A percentile compares a stretch with the other conserved stretches of the same genome.
Conservation (phyloP, 2,888 invertebrate genomes). For the Volucella inflata region DNA sequence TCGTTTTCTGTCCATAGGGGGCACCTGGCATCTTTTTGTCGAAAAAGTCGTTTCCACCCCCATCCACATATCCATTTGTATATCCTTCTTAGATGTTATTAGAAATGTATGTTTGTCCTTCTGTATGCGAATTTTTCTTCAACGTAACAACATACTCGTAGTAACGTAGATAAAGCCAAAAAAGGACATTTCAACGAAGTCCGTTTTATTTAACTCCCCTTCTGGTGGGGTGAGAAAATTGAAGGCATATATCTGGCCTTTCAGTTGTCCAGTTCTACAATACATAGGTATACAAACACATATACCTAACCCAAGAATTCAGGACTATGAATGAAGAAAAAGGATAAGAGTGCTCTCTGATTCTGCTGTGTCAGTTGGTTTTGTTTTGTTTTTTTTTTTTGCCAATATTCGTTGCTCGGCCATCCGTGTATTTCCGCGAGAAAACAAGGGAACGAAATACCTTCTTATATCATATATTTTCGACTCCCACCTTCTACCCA, state of each 20-base stretch:
- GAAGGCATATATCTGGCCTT: slow-evolving; percentile 44
- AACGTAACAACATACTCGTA: background rate
- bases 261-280: slow-evolving; percentile 34
- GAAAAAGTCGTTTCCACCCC: slow-evolving; percentile 12
- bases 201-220: slow-evolving; percentile 31
- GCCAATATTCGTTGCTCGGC: slow-evolving; percentile 51
- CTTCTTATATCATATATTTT: slow-evolving; percentile 65
- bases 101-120: slow-evolving; percentile 48
- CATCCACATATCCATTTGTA: slow-evolving; percentile 20
- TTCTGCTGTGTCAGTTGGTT: slow-evolving; percentile 28
- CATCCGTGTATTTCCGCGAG: slow-evolving; percentile 65
- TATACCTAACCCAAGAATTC: slow-evolving; percentile 24
- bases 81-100: slow-evolving; percentile 52
- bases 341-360: slow-evolving; percentile 40
- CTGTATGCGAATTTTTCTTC: slow-evolving; percentile 39
- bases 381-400: slow-evolving; percentile 20
- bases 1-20: slow-evolving; percentile 51
- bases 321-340: slow-evolving; percentile 42
- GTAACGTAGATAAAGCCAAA: slow-evolving; percentile 39
- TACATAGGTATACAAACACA: slow-evolving; percentile 33
- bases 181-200: slow-evolving; percentile 65
- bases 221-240: slow-evolving; percentile 1
- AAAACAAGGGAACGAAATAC: slow-evolving; percentile 66
- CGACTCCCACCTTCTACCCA: slow-evolving; percentile 16
- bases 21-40: slow-evolving; percentile 55